Percentiles rank a stretch among this genome's conserved stretches.
Evolutionary conservation across 30 jellyfish, hydroid and myxozoan species (phyloP).

Genomic region (Aurelia coerulea): DNA sequence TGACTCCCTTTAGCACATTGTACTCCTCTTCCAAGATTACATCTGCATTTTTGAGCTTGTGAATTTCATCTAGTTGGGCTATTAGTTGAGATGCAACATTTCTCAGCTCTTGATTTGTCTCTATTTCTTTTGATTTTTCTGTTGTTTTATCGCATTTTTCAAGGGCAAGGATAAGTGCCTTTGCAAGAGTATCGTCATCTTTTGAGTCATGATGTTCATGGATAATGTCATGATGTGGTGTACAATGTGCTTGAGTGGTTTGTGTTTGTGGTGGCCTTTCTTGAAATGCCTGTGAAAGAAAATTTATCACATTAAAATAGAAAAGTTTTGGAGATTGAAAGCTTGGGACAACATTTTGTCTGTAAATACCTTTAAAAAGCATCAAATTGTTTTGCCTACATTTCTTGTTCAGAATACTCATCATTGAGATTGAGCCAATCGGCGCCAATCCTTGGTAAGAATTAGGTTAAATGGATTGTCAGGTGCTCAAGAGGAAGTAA

Average conservation of each 20-base stretch:
- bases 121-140: neutral
- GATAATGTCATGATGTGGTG: neutral
- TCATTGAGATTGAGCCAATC: too few species aligned
- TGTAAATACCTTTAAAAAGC: too few species aligned
- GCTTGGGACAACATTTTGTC: too few species aligned
- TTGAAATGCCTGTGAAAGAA: neutral
- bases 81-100: neutral
- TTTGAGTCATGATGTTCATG: slow-evolving; percentile 11
- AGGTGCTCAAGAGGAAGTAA: too few species aligned
- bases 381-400: too few species aligned
- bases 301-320: too few species aligned
- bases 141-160: neutral
- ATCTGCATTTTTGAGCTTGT: neutral
- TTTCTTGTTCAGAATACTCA: too few species aligned
- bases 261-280: neutral
- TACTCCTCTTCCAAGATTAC: slow-evolving; percentile 16
- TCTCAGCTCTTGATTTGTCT: neutral
- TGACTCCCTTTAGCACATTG: neutral
- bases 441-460: too few species aligned
- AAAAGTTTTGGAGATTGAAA: too few species aligned
- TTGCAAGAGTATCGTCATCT: neutral
- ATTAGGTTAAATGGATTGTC: too few species aligned
- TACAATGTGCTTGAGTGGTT: neutral
- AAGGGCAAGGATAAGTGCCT: neutral
- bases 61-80: slow-evolving; percentile 4